Conservation (phyloP, 2,888 invertebrate species). For the Eupithecia dodoneata region DNA sequence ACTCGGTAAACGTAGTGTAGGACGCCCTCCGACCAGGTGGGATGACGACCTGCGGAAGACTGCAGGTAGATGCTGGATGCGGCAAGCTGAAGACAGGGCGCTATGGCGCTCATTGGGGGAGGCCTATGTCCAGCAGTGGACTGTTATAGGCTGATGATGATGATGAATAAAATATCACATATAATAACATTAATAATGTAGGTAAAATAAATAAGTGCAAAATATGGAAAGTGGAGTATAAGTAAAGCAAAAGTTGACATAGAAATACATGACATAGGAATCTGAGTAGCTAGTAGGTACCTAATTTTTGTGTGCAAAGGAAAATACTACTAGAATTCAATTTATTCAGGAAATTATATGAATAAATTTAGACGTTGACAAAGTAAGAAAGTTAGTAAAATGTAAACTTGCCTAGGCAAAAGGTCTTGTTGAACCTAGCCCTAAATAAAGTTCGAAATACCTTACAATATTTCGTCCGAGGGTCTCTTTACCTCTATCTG, state of each 20-base stretch:
- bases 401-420: not conserved
- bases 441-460: not conserved
- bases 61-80: too few species aligned
- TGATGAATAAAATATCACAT: too few species aligned
- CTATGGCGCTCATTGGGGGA: too few species aligned
- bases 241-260: not conserved
- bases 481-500: not conserved
- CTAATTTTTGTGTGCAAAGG: not conserved
- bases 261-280: not conserved
- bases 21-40: too few species aligned
- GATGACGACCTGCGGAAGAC: too few species aligned
- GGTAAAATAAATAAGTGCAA: not conserved
- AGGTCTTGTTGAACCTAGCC: constrained; percentile 1
- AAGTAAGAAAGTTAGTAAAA: not conserved
- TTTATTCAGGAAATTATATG: not conserved
- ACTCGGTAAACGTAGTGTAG: too few species aligned
- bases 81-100: too few species aligned
- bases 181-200: too few species aligned
- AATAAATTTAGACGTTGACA: not conserved
- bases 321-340: too few species aligned
- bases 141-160: too few species aligned
- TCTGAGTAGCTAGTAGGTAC: not conserved
- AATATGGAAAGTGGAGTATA: not conserved
- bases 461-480: not conserved
- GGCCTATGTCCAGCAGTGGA: too few species aligned